These are phyloP conservation scores for Ammodytes marinus DNA, from an alignment of 2,113 vertebrate genomes.

Conservation along the genomic window DNA sequence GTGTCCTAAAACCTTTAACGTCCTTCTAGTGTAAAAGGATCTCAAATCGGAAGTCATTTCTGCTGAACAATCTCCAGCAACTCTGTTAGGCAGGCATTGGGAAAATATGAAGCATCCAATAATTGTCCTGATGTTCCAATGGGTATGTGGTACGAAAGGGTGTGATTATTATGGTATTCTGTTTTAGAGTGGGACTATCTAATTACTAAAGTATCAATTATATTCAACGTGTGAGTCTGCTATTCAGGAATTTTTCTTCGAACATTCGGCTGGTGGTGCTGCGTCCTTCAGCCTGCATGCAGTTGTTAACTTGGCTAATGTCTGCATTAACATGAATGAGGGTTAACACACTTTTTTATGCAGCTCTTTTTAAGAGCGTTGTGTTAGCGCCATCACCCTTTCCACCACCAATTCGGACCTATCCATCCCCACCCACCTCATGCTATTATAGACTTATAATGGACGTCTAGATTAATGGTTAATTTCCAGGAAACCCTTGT, in stretches of 20 bases:
- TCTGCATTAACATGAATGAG: constrained; percentile 32
- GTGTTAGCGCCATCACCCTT: constrained; percentile 36
- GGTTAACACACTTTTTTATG: constrained; percentile 27
- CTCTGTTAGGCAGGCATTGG: background rate
- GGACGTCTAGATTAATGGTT: constrained; percentile 76
- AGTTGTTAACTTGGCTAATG: constrained; percentile 21
- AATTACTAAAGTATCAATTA: background rate
- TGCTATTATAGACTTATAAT: constrained; percentile 68
- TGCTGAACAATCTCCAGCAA: constrained; percentile 6
- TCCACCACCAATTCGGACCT: constrained; percentile 37
- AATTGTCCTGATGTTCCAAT: constrained; percentile 10
- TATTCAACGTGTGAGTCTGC: background rate
- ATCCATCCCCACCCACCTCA: constrained; percentile 48
- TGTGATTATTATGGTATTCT: constrained; percentile 19
- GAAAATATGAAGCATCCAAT: constrained; percentile 33
- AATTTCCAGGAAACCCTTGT: constrained; percentile 76
- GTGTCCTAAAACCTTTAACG: constrained; percentile 3
- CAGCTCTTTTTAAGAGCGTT: constrained; percentile 5
- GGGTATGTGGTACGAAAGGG: background rate
- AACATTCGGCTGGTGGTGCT: background rate
- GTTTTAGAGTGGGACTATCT: background rate
- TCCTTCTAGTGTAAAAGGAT: constrained; percentile 20
- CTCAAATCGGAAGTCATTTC: constrained; percentile 28
- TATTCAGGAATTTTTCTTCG: background rate
- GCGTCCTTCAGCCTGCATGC: constrained; percentile 15